phyloP scores from a whole-genome alignment of 2,888 invertebrate species.

The Notocelia uddmanniana region DNA sequence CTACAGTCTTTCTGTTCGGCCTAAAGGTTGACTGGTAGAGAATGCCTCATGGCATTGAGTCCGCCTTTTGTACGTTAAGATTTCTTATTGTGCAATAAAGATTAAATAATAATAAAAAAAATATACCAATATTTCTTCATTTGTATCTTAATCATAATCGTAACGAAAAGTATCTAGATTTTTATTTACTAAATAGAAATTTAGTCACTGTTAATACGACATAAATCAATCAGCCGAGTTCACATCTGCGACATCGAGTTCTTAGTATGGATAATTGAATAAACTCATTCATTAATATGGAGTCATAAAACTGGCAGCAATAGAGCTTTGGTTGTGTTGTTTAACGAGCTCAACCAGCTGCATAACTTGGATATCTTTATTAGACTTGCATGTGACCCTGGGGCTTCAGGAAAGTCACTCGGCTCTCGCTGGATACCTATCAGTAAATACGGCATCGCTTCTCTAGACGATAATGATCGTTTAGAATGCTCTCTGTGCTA shows the following conservation, averaged over 20 bases:
- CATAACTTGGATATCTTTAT: constrained; percentile 74
- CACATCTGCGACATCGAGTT: constrained; percentile 67
- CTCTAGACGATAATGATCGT: constrained; percentile 36
- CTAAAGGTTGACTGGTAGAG: too few relatives aligned
- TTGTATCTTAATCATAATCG: not conserved
- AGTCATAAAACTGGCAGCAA: constrained; percentile 75
- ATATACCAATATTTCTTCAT: not conserved
- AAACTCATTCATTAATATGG: constrained; percentile 80
- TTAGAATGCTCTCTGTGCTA: constrained; percentile 39
- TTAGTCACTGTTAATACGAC: constrained; percentile 44
- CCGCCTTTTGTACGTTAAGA: too few relatives aligned
- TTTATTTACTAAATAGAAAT: not conserved
- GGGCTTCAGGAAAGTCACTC: constrained; percentile 52
- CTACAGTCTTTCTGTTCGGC: too few relatives aligned
- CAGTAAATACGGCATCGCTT: not conserved
- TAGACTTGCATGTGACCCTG: constrained; percentile 73
- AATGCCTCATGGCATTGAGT: too few relatives aligned
- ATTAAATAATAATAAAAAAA: too few relatives aligned
- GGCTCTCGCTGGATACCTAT: constrained; percentile 10
- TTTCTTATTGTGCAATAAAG: too few relatives aligned
- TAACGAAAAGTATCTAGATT: not conserved
- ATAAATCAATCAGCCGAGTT: constrained; percentile 73
- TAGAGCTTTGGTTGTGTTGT: constrained; percentile 74
- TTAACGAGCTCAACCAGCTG: constrained; percentile 80
- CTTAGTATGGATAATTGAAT: constrained; percentile 81